Evolutionary conservation across 2,797 vertebrate species (phyloP), one percentile per base, ranked within the genome.

Genomic region (Sebastes hopkinsi): DNA sequence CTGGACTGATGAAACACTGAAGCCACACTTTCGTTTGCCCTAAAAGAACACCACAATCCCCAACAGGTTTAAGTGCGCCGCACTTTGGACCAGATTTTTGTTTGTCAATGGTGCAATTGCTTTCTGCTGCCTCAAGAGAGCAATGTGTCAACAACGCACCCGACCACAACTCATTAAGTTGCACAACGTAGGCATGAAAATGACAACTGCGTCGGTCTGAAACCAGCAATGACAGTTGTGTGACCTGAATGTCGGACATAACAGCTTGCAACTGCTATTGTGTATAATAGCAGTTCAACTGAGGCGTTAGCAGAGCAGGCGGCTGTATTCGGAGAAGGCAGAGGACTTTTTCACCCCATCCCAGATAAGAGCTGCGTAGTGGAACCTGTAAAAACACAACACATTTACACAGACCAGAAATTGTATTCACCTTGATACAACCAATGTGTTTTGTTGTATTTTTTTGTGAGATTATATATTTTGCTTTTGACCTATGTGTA

Each of bases 311-410:
- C 96, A 96, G 74, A 98, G 94, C 83, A 98, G 93, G 9, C 97
- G 96, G 91, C 97, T 97, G 93, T 98, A 98, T 79, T 98, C 97
- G 0, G 97, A 97, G 25, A 98, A 94, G 0, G 97, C 97, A 0
- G 97, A 97, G 2, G 97, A 98, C 83, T 98, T 98, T 74, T 97
- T 97, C 79, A 98, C 97, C 3, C 97, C 96, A 1, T 98, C 97
- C 97, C 97, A 98, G 92, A 98, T 98, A 22, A 97, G 96, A 60
- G 97, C 96, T 1, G 97, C 97, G 0, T 97, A 98, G 88, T 98
- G 97, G 90, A 98, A 98, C 97, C 97, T 98, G 89, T 20, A 27
- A 77, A 62, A 72, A 72, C 4, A 82, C 8, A 83, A 36, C 65
- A 69, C 29, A n/a, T 30, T 11, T 8, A n/a, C n/a, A 22, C n/a